These are phyloP conservation scores for Alethe diademata DNA, from an alignment of 2,113 vertebrate genomes.

Conservation along the genomic window DNA sequence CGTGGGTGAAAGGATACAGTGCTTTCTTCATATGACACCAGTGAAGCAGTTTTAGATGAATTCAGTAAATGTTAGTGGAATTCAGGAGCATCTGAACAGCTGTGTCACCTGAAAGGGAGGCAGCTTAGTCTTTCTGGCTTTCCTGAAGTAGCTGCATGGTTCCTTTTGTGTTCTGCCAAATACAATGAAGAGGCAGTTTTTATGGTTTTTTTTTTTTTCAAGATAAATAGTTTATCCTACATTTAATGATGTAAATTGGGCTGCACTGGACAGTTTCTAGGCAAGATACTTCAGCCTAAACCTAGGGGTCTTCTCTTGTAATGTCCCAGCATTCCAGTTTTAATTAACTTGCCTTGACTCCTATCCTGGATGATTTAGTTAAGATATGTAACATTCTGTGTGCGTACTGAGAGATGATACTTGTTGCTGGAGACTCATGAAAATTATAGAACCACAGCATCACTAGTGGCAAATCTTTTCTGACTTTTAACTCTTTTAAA, in stretches of 20 bases:
- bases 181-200: not conserved
- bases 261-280: not conserved
- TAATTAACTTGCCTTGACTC: not conserved
- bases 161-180: not conserved
- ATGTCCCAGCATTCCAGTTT: not conserved
- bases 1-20: not conserved
- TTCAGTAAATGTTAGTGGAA: not conserved
- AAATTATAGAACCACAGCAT: not conserved
- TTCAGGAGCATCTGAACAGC: fast-evolving
- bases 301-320: not conserved
- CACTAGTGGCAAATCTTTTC: not conserved
- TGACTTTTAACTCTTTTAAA: not conserved
- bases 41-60: not conserved
- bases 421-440: not conserved
- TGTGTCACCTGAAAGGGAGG: not conserved
- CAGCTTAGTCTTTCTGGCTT: not conserved
- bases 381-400: fast-evolving
- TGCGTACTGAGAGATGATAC: not conserved
- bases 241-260: not conserved
- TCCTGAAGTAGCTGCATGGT: not conserved
- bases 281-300: not conserved
- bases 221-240: not conserved
- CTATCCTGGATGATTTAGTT: not conserved
- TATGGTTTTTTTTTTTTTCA: not conserved
- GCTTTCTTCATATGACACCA: fast-evolving